Base-by-base conservation (phyloP, 2,888 invertebrate species). In the Thymelicus lineola region DNA sequence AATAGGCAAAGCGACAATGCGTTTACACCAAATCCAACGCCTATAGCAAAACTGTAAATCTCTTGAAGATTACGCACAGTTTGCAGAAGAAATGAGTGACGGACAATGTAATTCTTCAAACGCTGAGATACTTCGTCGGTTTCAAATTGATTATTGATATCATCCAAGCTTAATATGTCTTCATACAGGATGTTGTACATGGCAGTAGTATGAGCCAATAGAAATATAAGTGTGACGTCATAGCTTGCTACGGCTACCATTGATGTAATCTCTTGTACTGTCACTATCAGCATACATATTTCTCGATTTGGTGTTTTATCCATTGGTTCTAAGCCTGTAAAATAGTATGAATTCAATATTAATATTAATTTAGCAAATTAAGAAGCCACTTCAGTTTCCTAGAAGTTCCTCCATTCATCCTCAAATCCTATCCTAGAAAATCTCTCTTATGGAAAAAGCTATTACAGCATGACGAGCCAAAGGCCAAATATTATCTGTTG, bases 1-100 rank as follows among this genome's bases (percentile, higher is more conserved):
- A 83, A 83, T 61, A 82, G 64, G 68, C 80, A 82, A n/a, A 81
- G 42, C 15, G 79, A 78, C 53, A 84, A 73, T 0, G 77, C 80
- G 57, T 80, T 73, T 5, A 82, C 67, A 7, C 76, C 75, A 7
- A 85, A 77, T 17, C 77, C 75, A 5, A 82, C 61, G 1, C 84
- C 83, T 35, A 82, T 77, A 7, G 72, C 38, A 14, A 75, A 60
- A 46, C 75, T 79, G 55, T 79, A 82, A 35, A 82, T 74, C 4
- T 72, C 71, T 75, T 84, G 78, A 14, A 84, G 35, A 58, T 80
- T 79, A n/a, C 66, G 28, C 0, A 82, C 78, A 50, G 82, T 81
- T 2, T 73, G 58, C 59, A 85, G 58, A 42, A 79, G 71, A 7
- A 75, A 69, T 1, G 72, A 68, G 72, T 85, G 85, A 6, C 82